Conservation (phyloP, 2,113 vertebrate species). For the Spilogale gracilis region DNA sequence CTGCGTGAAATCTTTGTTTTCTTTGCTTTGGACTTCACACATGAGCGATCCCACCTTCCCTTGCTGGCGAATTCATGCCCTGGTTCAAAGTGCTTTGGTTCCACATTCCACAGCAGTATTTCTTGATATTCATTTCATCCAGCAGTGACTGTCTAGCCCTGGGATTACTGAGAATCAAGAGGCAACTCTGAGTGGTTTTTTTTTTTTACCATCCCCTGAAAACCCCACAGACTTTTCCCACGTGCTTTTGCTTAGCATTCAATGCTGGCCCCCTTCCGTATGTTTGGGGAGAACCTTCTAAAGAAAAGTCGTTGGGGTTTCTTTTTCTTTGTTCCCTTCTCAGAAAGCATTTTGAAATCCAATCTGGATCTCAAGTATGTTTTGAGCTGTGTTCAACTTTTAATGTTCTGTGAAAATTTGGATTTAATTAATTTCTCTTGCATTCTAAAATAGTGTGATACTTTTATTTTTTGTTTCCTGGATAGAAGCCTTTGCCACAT, state of each 20-base stretch:
- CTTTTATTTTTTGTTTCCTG: constrained; percentile 86
- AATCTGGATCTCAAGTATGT: constrained; percentile 80
- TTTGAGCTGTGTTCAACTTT: constrained; percentile 83
- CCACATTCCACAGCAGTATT: constrained; percentile 46
- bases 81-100: constrained; percentile 70
- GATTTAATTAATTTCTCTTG: constrained; percentile 88
- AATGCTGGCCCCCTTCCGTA: not conserved
- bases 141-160: constrained; percentile 67
- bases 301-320: not conserved
- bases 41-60: not conserved
- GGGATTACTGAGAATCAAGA: constrained; percentile 67
- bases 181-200: not conserved
- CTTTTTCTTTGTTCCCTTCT: not conserved
- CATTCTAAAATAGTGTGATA: constrained; percentile 84
- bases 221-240: not conserved
- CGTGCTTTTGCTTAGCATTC: not conserved
- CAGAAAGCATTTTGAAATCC: constrained; percentile 83
- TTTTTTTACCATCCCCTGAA: constrained; percentile 8
- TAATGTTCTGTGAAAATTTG: constrained; percentile 86
- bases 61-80: constrained; percentile 48
- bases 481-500: constrained; percentile 84
- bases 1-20: not conserved
- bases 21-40: not conserved
- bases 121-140: constrained; percentile 76
- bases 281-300: constrained; percentile 63